These are phyloP conservation scores for Cephalopterus ornatus DNA, from an alignment of 2,113 vertebrate species.

Conservation along the genomic window DNA sequence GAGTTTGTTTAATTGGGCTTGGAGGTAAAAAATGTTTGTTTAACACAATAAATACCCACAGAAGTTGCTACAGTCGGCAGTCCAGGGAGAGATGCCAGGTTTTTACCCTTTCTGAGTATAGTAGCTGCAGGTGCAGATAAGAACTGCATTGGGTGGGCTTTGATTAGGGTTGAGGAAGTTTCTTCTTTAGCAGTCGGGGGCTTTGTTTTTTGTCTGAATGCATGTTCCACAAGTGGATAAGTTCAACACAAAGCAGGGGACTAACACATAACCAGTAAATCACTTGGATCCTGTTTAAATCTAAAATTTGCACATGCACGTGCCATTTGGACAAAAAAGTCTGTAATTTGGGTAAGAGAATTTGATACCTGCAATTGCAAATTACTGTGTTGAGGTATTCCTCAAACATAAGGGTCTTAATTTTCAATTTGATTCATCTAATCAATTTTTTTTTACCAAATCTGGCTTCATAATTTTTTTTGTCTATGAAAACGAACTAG, in stretches of 20 bases:
- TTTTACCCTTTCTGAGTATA: not conserved
- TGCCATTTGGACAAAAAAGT: not conserved
- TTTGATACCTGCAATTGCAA: not conserved
- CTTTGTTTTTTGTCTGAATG: not conserved
- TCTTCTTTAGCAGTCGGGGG: fast-evolving
- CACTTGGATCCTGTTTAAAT: not conserved
- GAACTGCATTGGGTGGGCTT: not conserved
- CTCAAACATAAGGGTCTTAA: not conserved
- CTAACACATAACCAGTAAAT: not conserved
- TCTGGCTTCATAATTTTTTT: not conserved
- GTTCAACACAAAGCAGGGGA: not conserved
- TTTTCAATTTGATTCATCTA: not conserved
- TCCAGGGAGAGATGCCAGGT: not conserved
- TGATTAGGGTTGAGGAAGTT: not conserved
- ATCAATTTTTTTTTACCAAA: not conserved
- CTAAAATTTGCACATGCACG: not conserved
- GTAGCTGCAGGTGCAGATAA: not conserved
- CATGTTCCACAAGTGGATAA: not conserved
- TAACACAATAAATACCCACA: not conserved
- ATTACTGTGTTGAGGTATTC: not conserved
- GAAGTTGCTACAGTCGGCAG: not conserved
- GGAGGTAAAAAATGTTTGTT: not conserved
- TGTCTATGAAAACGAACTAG: not conserved
- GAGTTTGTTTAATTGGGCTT: not conserved
- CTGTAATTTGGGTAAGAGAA: not conserved